phyloP scores from a whole-genome alignment of 2,888 invertebrate species.

The Blastobasis adustella region DNA sequence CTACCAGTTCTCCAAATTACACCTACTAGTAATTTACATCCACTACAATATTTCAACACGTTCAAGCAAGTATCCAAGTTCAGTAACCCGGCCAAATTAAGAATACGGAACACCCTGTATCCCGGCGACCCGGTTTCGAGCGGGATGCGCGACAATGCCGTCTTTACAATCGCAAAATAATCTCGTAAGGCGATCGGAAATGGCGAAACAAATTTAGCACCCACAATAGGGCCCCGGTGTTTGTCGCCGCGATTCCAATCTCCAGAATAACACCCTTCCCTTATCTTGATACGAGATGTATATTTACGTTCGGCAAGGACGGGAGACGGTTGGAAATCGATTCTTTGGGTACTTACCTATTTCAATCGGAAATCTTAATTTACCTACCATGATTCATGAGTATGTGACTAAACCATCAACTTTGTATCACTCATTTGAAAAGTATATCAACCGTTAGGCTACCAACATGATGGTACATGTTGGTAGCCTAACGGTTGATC shows the following conservation, averaged over 20 bases:
- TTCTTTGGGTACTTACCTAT: neutral
- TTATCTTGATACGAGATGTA: conserved; percentile 58
- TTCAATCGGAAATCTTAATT: no score
- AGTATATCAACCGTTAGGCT: no score
- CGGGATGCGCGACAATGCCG: conserved; percentile 35
- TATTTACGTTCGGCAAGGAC: conserved; percentile 17
- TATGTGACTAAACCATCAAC: no score
- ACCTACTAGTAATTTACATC: no score
- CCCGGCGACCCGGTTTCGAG: conserved; percentile 21
- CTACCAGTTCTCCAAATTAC: no score
- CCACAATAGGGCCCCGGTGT: conserved; percentile 64
- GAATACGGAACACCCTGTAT: conserved; percentile 23
- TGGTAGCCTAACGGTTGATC: no score
- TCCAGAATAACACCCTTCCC: conserved; percentile 47
- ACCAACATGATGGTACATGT: no score
- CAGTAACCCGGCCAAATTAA: no score
- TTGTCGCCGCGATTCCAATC: conserved; percentile 64
- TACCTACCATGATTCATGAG: no score
- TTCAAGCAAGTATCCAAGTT: no score
- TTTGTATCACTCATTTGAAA: no score
- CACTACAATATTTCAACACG: no score
- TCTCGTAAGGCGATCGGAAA: conserved; percentile 65
- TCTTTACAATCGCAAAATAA: conserved; percentile 63
- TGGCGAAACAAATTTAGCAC: conserved; percentile 69
- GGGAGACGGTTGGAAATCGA: neutral